These are phyloP conservation scores for Agriopis leucophaearia DNA, from an alignment of 2,888 invertebrate species.

Conservation along the genomic window DNA sequence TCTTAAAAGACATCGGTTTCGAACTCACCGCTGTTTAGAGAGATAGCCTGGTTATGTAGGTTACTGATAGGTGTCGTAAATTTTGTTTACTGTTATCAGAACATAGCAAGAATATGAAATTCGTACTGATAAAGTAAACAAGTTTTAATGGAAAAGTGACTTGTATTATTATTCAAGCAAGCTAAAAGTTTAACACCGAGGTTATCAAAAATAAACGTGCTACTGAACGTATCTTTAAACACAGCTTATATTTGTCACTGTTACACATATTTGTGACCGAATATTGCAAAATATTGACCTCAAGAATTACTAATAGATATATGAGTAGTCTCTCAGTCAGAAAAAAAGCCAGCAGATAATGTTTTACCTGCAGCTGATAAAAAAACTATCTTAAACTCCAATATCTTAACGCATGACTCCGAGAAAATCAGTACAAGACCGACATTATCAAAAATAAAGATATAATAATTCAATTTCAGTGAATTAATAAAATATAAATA, in stretches of 20 bases:
- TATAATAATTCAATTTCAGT: too few species aligned
- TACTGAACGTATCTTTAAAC: conserved; percentile 1
- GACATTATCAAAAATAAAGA: too few species aligned
- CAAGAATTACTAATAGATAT: too few species aligned
- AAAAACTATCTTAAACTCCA: too few species aligned
- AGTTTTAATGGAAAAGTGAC: conserved; percentile 12
- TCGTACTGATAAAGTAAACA: conserved; percentile 10
- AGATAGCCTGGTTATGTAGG: conserved; percentile 10
- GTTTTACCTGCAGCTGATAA: neutral
- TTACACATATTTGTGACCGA: neutral
- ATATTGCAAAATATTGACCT: neutral
- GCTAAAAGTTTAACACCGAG: conserved; percentile 6
- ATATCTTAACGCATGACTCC: neutral
- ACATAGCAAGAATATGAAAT: conserved; percentile 11
- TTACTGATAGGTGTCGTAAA: conserved; percentile 18
- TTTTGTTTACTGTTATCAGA: conserved; percentile 13
- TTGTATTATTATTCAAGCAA: conserved; percentile 4
- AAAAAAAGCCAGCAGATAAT: neutral
- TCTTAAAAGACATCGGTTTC: neutral
- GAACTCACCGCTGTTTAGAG: neutral
- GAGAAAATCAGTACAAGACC: too few species aligned
- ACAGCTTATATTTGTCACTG: neutral
- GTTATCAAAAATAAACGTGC: conserved; percentile 19
- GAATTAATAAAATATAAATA: too few species aligned
- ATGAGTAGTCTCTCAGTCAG: neutral